Conservation (phyloP, 2,888 invertebrate species). For the Scaptomyza cyrtandrae region DNA sequence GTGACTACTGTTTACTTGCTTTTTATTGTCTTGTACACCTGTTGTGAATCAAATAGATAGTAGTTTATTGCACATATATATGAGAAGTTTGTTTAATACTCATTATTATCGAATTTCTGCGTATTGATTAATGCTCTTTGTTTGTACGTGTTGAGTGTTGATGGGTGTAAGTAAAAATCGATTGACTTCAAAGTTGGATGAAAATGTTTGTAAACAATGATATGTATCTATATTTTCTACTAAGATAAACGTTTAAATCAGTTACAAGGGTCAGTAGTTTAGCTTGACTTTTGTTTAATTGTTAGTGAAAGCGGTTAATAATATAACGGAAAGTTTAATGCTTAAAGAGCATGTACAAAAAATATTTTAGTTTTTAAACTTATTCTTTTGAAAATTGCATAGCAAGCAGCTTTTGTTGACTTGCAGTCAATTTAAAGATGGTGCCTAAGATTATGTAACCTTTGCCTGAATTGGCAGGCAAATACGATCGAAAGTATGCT, state of each 20-base stretch:
- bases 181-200: background rate
- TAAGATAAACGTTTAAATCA: background rate
- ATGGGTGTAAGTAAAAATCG: background rate
- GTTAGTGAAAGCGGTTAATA: no score
- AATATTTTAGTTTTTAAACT: background rate
- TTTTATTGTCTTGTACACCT: constrained; percentile 21
- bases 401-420: constrained; percentile 18
- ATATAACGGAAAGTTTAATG: no score
- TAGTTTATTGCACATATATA: background rate
- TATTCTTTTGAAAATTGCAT: background rate
- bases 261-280: background rate
- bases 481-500: no score
- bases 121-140: constrained; percentile 12
- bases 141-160: background rate
- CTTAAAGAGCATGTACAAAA: no score
- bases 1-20: constrained; percentile 1
- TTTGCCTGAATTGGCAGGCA: no score
- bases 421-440: background rate
- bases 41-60: background rate
- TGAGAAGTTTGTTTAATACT: background rate
- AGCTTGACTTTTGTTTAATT: background rate
- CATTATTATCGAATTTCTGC: constrained; percentile 17
- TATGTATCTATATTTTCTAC: background rate
- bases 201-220: background rate
- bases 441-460: constrained; percentile 19